Percentiles rank a stretch among this genome's conserved stretches.
These are phyloP conservation scores for Smithornis capensis DNA, from an alignment of 2,113 vertebrate species.

Conservation along the genomic window DNA sequence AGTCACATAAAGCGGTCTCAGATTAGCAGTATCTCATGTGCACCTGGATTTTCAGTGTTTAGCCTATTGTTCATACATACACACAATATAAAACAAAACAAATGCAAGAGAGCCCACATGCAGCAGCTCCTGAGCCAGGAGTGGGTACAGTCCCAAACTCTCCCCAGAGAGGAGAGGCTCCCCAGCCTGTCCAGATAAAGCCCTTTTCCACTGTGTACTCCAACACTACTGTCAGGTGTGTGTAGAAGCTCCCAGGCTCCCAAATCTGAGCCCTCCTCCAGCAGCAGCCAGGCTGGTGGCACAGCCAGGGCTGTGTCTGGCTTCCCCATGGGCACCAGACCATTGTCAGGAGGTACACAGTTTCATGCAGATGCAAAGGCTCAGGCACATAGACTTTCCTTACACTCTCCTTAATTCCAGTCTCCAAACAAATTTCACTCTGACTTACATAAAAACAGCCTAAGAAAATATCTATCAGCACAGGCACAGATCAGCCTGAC, in stretches of 20 bases:
- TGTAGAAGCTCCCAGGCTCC: background rate
- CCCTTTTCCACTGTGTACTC: background rate
- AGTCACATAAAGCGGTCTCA: background rate
- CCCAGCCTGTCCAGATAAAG: background rate
- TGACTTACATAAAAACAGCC: background rate
- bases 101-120: background rate
- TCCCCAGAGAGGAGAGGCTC: no score
- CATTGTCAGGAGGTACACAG: accelerated
- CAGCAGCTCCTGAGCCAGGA: background rate
- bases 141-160: background rate
- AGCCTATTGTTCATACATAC: background rate
- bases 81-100: background rate
- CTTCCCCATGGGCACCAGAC: accelerated
- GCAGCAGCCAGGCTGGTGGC: background rate
- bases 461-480: background rate
- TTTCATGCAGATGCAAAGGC: background rate
- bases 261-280: background rate
- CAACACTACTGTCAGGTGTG: background rate
- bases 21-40: background rate
- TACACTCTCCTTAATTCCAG: background rate
- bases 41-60: background rate
- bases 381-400: background rate
- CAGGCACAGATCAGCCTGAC: background rate
- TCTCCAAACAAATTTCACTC: background rate
- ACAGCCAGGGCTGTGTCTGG: background rate